Evolutionary conservation across 2,888 invertebrate genomes (phyloP), one percentile per base, ranked within the genome.

Genomic region (Spodoptera picta): DNA sequence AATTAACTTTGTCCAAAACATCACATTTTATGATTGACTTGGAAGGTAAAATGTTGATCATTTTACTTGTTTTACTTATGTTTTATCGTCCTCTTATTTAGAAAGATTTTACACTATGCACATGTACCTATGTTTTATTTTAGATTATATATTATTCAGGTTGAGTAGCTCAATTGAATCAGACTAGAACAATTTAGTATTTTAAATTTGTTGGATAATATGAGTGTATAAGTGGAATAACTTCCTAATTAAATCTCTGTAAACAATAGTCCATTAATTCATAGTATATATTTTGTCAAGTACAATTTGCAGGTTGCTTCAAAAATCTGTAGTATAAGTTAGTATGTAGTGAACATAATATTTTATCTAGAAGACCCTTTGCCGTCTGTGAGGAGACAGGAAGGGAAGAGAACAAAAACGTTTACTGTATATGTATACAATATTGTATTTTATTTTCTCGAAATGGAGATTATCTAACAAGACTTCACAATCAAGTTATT

Each of bases 291-390:
- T 79, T 84, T 87, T 84, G 79, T 84, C 84, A 93, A 93, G 93
- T 93, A 93, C 93, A 92, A 93, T 90, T 86, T 86, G 84, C 87
- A 85, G 86, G 83, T 89, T 87, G 85, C 86, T 87, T 87, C 80
- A 84, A 85, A 88, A 86, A 88, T 90, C 85, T 84, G 75, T 79
- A 73, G 78, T 84, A 84, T 92, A 90, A 86, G 89, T 89, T 91
- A 91, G 91, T 77, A 84, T 81, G 82, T 87, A 89, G 85, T 85
- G 62, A 80, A 83, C 79, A 83, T 83, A 81, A 82, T 82, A 82
- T 79, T 83, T 75, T 82, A 82, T 81, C 70, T 80, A 80, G 81
- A 75, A 65, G 77, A 83, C 82, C 80, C 83, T 83, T 77, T 79
- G 14, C 47, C 75, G 66, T 73, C 76, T 55, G 66, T 65, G 69